Evolutionary conservation across 2,797 vertebrate species (phyloP).

Genomic region (Arctocebus calabarensis): DNA sequence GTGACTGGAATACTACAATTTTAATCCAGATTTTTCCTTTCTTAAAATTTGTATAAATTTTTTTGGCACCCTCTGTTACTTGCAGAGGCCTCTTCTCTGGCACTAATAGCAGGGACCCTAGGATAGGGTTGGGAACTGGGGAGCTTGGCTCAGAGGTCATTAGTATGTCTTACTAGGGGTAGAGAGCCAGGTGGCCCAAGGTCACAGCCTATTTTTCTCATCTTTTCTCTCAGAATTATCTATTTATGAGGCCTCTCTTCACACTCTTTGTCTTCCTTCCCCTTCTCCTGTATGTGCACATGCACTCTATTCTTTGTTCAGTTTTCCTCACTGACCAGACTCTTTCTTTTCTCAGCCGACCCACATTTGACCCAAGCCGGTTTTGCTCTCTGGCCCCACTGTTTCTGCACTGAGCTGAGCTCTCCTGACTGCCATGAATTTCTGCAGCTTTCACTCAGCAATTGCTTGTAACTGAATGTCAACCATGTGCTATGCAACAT

Average conservation of each 20-base stretch:
- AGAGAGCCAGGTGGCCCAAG: background rate
- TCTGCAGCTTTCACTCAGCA: background rate
- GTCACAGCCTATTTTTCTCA: background rate
- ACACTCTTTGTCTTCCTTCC: background rate
- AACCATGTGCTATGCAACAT: background rate
- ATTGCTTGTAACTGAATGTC: background rate
- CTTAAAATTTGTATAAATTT: too few species aligned
- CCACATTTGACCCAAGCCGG: background rate
- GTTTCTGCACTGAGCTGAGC: background rate
- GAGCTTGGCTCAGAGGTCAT: background rate
- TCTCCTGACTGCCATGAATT: background rate
- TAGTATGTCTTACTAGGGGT: background rate
- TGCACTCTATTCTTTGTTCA: background rate
- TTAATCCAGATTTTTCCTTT: too few species aligned
- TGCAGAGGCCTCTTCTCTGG: background rate
- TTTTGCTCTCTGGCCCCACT: background rate
- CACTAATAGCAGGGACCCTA: background rate
- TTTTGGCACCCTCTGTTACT: background rate
- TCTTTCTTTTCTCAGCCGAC: background rate
- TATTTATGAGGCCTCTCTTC: background rate
- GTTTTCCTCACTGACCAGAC: fast-evolving
- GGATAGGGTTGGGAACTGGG: background rate
- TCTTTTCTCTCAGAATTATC: too few species aligned
- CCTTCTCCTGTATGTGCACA: background rate
- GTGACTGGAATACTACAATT: too few species aligned